A percentile compares a stretch with the other conserved stretches of the same genome.
phyloP scores from a whole-genome alignment of 2,797 vertebrate species.

The Pyrrhura leucotis region DNA sequence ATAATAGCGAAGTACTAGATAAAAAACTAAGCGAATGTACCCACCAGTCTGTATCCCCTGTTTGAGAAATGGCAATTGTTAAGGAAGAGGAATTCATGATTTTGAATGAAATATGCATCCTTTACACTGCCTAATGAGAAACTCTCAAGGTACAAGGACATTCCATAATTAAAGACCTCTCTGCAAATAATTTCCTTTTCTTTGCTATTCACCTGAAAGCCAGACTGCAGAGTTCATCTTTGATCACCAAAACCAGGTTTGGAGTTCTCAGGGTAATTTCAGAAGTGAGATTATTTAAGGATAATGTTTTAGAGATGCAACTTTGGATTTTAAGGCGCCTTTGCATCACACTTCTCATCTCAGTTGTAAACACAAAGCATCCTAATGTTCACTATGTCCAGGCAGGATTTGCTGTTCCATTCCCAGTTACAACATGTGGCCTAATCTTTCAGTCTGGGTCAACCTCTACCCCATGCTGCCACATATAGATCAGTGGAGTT shows the following conservation, averaged over 20 bases:
- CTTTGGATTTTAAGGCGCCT: background rate
- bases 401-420: background rate
- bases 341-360: background rate
- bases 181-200: background rate
- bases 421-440: rapidly evolving
- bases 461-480: background rate
- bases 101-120: background rate
- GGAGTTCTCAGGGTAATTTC: background rate
- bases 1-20: background rate
- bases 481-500: background rate
- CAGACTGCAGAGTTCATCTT: background rate
- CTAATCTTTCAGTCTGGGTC: background rate
- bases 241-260: background rate
- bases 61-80: background rate
- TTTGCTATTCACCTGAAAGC: background rate
- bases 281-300: background rate
- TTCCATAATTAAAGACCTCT: background rate
- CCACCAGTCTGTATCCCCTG: background rate
- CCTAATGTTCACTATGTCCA: background rate
- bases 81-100: background rate
- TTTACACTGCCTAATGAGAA: background rate
- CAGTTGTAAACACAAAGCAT: background rate
- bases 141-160: background rate
- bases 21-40: background rate
- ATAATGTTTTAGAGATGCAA: background rate